Evolutionary conservation across 23 tunicate genomes (phyloP), one percentile per base, ranked within the genome.

Genomic region (Trididemnum miniatum): DNA sequence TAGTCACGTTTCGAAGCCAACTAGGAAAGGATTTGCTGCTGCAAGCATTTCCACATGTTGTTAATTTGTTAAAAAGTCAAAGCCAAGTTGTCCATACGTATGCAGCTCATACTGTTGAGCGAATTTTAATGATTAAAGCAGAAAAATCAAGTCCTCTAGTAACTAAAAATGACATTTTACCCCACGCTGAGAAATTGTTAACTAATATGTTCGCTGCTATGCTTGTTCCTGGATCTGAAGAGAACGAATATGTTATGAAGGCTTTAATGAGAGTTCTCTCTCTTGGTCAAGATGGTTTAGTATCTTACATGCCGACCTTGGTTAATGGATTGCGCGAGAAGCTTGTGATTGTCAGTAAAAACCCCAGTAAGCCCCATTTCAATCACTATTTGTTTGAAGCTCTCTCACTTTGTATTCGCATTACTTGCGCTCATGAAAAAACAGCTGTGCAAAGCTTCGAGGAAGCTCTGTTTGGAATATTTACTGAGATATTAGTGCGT

Each of bases 351-450:
- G 88, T 79, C 26, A 77, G 91, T 79, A 88, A 84, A 86, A 95
- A 95, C 69, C 98, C 98, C 28, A 89, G 77, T 87, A 95, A 89
- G 69, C 98, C 98, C 1, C 95, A 89, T 65, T 95, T 95, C 79
- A 95, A 95, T 64, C 98, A 95, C 52, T 89, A 95, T 59, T 57
- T 95, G 78, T 95, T 95, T 71, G 98, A 95, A 71, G 66, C 84
- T 12, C 29, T 95, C 49, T 89, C 95, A 0, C 59, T 95, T 35
- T 95, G 95, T 79, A 95, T 95, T 59, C 84, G 91, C 75, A 77
- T 89, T 40, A 81, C 95, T 7, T 89, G 95, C 74, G 74, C 81
- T n/a, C 71, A 78, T 18, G 86, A 95, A 9, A 85, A 71, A 51
- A 9, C 63, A 30, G 91, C 95, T 32, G 91, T 86, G 28, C 52